A percentile compares a stretch with the other conserved stretches of the same genome.
phyloP scores from a whole-genome alignment of 2,797 vertebrate genomes.

The Chaetodon trifasciatus region DNA sequence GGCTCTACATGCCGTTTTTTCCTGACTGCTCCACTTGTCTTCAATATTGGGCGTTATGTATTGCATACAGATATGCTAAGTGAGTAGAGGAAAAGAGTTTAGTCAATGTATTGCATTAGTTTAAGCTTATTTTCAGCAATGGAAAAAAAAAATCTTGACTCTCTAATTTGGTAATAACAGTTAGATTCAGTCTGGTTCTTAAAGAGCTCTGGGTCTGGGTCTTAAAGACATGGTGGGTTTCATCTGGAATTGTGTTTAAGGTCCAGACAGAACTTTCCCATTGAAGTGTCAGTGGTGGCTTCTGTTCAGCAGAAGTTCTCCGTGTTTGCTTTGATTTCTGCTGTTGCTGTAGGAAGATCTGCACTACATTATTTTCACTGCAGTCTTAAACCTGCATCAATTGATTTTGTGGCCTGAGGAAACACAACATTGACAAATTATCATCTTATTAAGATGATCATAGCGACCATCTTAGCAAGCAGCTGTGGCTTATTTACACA shows the following conservation, averaged over 20 bases:
- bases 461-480: background rate
- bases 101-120: background rate
- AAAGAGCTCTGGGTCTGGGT: background rate
- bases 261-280: background rate
- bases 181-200: background rate
- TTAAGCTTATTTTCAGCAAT: background rate
- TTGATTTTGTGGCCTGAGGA: background rate
- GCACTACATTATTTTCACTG: background rate
- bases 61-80: background rate
- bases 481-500: constrained; percentile 18
- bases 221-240: background rate
- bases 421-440: constrained; percentile 6
- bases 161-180: background rate
- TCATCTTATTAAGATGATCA: constrained; percentile 15
- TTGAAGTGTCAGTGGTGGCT: background rate
- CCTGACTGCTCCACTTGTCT: background rate
- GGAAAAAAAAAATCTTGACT: background rate
- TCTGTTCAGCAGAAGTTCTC: background rate
- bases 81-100: background rate
- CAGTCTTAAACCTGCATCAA: background rate
- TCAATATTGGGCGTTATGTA: background rate
- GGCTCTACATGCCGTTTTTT: background rate
- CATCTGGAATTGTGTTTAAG: background rate
- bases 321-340: constrained; percentile 2
- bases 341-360: background rate